Base-by-base conservation (phyloP, 2,797 vertebrate species). In the Pelobates cultripes region DNA sequence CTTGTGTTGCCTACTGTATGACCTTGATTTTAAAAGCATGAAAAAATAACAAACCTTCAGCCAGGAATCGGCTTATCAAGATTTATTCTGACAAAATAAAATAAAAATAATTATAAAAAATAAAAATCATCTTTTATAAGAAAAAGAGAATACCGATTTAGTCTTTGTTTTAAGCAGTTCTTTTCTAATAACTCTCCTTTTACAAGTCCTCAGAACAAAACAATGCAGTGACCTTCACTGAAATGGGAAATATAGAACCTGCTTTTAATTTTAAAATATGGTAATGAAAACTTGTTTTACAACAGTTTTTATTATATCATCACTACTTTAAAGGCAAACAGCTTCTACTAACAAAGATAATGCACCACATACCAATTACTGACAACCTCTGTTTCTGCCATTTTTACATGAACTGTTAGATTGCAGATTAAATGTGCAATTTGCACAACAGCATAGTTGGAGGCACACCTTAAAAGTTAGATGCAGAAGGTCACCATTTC, bases 11-110 rank as follows among this genome's bases (percentile, higher is more conserved):
- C 89, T 93, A 90, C 90, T 71, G 80, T 87, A 91, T 93, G 92
- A 94, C 93, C 92, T 94, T 95, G 92, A 87, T 92, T 92, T 67
- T 91, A 89, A 92, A 91, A 92, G 87, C 90, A 91, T 90, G 91
- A 87, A 89, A 88, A 91, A 87, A 89, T 88, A 91, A 93, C 83
- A 84, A 87, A 40, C 93, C 92, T 94, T 95, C 91, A 93, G 91
- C 88, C 87, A 87, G 89, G 71, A 66, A 75, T 84, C 77, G 14
- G 88, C 93, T 93, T 90, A 92, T 89, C 85, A 91, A 91, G 89
- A 93, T 92, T 94, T 90, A 91, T 93, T 93, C 88, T 91, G 88
- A 90, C 89, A 91, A 73, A 66, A 14, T 17, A 15, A 40, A 87
- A 92, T 90, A 90, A 90, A 73, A 73, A 73, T 55, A 73, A 12